Conservation (phyloP, 2,888 invertebrate genomes). For the Pristionchus mayeri region DNA sequence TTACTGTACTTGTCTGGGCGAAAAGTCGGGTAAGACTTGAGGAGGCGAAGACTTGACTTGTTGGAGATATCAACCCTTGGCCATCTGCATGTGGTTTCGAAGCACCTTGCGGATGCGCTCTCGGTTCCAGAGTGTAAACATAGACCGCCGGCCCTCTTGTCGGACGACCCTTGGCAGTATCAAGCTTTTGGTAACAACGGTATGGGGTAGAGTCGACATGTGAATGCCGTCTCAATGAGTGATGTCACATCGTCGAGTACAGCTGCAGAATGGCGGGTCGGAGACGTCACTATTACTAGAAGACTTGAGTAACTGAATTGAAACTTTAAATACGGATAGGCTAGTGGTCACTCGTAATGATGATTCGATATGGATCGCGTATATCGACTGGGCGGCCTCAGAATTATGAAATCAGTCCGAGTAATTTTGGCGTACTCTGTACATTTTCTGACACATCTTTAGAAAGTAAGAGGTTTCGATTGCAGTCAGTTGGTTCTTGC, state of each 20-base stretch:
- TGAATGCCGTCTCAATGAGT: neutral
- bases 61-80: neutral
- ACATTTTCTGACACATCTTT: too few species aligned
- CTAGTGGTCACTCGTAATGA: neutral
- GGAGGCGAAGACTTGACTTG: neutral
- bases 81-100: neutral
- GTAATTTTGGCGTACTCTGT: too few species aligned
- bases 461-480: too few species aligned
- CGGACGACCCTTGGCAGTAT: neutral
- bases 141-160: neutral
- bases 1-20: neutral
- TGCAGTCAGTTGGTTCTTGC: slow-evolving; percentile 97
- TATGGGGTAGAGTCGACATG: neutral
- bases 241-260: neutral
- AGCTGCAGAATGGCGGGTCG: neutral
- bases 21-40: neutral
- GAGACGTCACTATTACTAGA: neutral
- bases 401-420: too few species aligned
- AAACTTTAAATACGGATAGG: neutral
- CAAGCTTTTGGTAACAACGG: neutral
- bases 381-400: neutral
- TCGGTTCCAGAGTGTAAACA: neutral
- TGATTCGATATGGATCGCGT: neutral
- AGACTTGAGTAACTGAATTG: neutral
- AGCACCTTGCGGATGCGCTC: neutral